Conservation (phyloP, 2,888 invertebrate genomes). For the Cremastinae sp. region DNA sequence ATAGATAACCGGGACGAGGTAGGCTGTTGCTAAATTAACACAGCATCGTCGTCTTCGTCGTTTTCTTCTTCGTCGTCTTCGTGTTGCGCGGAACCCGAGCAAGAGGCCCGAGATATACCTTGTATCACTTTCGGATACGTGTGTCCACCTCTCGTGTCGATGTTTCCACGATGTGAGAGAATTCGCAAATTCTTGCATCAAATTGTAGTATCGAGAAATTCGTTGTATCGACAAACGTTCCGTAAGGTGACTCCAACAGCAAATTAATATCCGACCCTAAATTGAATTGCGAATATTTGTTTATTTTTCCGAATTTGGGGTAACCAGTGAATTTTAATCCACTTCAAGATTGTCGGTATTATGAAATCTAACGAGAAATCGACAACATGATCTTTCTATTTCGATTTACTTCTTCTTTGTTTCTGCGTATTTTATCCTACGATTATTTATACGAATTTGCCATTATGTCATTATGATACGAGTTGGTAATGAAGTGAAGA, state of each 20-base stretch:
- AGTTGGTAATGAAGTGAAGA: too few relatives aligned
- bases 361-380: too few relatives aligned
- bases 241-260: constrained; percentile 53
- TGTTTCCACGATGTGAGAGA: constrained; percentile 21
- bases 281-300: constrained; percentile 58
- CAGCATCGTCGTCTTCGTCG: constrained; percentile 58
- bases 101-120: constrained; percentile 43
- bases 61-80: constrained; percentile 34
- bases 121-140: constrained; percentile 66
- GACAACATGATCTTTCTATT: too few relatives aligned
- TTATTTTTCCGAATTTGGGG: too few relatives aligned
- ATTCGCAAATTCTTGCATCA: constrained; percentile 24
- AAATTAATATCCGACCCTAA: constrained; percentile 66
- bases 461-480: too few relatives aligned
- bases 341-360: too few relatives aligned
- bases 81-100: constrained; percentile 53
- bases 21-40: constrained; percentile 72
- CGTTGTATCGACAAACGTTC: constrained; percentile 20
- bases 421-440: too few relatives aligned
- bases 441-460: too few relatives aligned
- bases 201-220: constrained; percentile 12
- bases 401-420: too few relatives aligned
- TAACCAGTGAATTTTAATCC: too few relatives aligned
- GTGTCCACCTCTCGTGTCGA: constrained; percentile 49
- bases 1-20: constrained; percentile 68